phyloP scores from a whole-genome alignment of 2,113 vertebrate genomes.

The Aldabrachelys gigantea region DNA sequence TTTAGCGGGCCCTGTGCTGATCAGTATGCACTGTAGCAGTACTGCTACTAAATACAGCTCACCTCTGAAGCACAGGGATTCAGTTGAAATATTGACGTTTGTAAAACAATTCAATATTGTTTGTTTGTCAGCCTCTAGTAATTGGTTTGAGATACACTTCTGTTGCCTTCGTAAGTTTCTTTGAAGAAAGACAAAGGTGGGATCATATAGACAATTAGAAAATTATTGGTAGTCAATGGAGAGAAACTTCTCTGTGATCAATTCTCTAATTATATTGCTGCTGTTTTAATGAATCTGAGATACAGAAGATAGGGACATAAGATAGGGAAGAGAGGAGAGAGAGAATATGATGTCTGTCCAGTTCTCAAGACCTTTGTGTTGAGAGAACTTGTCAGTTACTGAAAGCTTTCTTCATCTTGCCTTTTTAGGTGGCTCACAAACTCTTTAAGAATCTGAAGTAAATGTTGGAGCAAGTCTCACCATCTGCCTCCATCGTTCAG shows the following conservation, averaged over 20 bases:
- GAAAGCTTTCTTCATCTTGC: neutral
- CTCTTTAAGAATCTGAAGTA: slow-evolving; percentile 83
- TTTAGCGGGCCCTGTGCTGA: neutral
- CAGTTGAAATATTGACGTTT: neutral
- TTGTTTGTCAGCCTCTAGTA: neutral
- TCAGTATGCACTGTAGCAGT: neutral
- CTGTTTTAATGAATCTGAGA: neutral
- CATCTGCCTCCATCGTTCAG: neutral
- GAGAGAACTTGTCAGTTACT: fast-evolving
- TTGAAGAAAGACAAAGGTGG: neutral
- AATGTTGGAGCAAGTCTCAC: neutral
- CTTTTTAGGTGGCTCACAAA: slow-evolving; percentile 81
- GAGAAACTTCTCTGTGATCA: neutral
- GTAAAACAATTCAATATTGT: neutral
- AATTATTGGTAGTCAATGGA: neutral
- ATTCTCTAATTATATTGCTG: neutral
- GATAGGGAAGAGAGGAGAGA: neutral
- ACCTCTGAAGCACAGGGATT: neutral
- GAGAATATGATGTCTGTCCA: neutral
- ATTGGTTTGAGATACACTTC: neutral
- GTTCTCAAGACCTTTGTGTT: neutral
- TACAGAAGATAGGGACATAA: neutral
- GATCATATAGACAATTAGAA: neutral
- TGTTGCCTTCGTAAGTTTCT: neutral
- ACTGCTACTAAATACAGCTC: fast-evolving